Conservation (phyloP, 2,888 invertebrate genomes). For the Ctenicera cuprea region DNA sequence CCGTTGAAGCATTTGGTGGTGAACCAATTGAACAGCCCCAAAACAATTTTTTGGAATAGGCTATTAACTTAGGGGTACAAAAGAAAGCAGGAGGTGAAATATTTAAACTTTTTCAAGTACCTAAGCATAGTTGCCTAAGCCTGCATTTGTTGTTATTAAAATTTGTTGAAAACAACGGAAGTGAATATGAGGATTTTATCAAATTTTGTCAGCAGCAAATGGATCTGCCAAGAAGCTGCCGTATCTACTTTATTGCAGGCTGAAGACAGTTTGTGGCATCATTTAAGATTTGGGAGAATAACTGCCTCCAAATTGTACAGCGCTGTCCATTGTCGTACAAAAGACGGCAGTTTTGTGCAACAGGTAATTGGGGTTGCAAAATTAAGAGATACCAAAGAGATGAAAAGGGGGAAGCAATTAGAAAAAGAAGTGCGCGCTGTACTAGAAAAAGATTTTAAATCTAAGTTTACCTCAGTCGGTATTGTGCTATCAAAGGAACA, state of each 20-base stretch:
- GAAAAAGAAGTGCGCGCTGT: neutral
- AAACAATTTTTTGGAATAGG: neutral
- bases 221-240: neutral
- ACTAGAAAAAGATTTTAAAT: neutral
- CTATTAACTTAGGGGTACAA: neutral
- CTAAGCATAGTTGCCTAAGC: neutral
- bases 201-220: constrained; percentile 4
- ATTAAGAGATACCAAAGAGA: neutral
- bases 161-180: neutral
- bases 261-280: constrained; percentile 48
- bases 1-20: neutral
- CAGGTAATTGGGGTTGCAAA: neutral
- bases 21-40: neutral
- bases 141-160: neutral
- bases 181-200: neutral
- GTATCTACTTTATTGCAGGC: neutral
- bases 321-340: constrained; percentile 42
- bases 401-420: neutral
- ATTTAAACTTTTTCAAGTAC: neutral
- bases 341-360: neutral
- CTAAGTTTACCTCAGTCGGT: constrained; percentile 27
- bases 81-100: neutral
- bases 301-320: constrained; percentile 53
- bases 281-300: constrained; percentile 51
- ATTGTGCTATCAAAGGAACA: constrained; percentile 14